Percentiles rank a stretch among this genome's conserved stretches.
phyloP scores from a whole-genome alignment of 2,888 invertebrate genomes.

The Leptinotarsa rubiginosa region DNA sequence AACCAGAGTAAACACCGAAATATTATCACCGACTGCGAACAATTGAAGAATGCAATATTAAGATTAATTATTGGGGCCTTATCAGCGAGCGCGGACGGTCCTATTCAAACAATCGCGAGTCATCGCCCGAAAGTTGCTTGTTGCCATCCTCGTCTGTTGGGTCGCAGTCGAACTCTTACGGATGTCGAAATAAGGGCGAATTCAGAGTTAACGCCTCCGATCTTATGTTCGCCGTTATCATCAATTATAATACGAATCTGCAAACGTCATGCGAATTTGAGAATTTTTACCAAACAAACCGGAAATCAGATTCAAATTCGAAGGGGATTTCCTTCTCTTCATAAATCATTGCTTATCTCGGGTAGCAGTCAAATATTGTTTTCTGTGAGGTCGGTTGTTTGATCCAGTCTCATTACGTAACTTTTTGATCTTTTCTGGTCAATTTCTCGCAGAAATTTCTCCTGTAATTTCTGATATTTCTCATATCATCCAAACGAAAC shows the following conservation, averaged over 20 bases:
- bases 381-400: background rate
- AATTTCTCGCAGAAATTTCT: too few species aligned
- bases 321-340: constrained; percentile 37
- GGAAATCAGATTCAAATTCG: constrained; percentile 51
- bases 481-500: too few species aligned
- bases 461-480: too few species aligned
- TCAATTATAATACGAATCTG: constrained; percentile 61
- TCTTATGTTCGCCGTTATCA: constrained; percentile 56
- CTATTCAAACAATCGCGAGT: constrained; percentile 65
- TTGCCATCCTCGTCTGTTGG: constrained; percentile 43
- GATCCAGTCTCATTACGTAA: too few species aligned
- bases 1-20: constrained; percentile 43
- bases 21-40: constrained; percentile 49
- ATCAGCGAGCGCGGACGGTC: constrained; percentile 59
- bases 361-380: constrained; percentile 30
- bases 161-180: constrained; percentile 35
- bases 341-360: constrained; percentile 46
- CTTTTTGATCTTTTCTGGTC: too few species aligned
- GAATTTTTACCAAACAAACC: constrained; percentile 54
- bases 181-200: constrained; percentile 46
- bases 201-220: constrained; percentile 47
- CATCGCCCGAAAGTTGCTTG: constrained; percentile 55
- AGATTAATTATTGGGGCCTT: constrained; percentile 63
- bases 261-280: constrained; percentile 59
- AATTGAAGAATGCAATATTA: constrained; percentile 65